Evolutionary conservation across 2,113 vertebrate species (phyloP), one percentile per base, ranked within the genome.

Genomic region (Cyprinus carpio): DNA sequence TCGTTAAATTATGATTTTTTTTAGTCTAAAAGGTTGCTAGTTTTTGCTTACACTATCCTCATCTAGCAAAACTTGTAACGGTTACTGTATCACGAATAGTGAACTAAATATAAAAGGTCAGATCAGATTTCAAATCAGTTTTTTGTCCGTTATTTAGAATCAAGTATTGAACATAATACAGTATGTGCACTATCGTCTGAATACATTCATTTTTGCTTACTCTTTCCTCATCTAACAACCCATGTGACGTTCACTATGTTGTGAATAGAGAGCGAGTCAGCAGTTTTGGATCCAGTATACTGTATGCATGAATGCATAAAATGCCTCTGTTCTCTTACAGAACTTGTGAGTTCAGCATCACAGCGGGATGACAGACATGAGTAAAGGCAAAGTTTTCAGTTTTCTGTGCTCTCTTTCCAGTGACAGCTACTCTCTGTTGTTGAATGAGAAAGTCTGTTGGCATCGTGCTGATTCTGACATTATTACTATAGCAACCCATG

Each of bases 281-380:
- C 76, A 60, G 29, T 79, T 79, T 60, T 79, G 29, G 2, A 37
- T 4, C 23, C 13, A 40, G 76, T 79, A 43, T 43, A 43, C 40
- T 43, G 40, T 43, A 58, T 79, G 56, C 76, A 60, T 62, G 56
- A 79, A 77, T 56, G 75, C 49, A 56, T 79, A 40, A 60, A 79
- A 79, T 40, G 54, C 20, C 31, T 79, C 54, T 79, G 76, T 79
- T 79, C 76, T 76, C 54, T 62, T 60, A 37, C 56, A 60, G 51
- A 79, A 62, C 56, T 79, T 58, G 76, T 60, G 76, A 62, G 76
- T 37, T 79, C 76, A 79, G 76, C 76, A 79, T 10, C 76, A 60
- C 20, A 60, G 76, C 9, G 76, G 58, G 29, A 60, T 60, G 54
- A 79, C 56, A 79, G 76, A 62, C 54, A 79, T 0, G 54, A 62